A percentile compares a stretch with the other conserved stretches of the same genome.
Evolutionary conservation across 2,113 vertebrate genomes (phyloP).

Genomic region (Scophthalmus maximus): DNA sequence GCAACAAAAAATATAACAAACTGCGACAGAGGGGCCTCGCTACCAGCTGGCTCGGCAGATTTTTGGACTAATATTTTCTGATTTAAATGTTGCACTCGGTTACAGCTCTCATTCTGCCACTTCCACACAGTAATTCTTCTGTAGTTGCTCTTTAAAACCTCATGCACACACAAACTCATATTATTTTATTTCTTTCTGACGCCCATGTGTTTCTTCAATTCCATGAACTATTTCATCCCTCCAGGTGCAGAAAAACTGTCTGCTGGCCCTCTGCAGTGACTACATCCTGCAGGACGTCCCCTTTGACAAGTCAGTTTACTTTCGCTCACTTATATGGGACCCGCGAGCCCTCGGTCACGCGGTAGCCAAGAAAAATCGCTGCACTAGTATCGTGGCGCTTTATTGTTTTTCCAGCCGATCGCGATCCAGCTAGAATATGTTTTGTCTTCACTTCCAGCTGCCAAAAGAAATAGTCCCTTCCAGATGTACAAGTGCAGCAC

Average conservation of each 20-base stretch:
- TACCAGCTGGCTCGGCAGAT: background rate
- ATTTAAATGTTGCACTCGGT: background rate
- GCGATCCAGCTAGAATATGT: conserved; percentile 32
- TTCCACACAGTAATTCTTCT: conserved; percentile 9
- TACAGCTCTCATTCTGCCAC: background rate
- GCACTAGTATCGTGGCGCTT: background rate
- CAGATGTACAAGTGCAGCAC: conserved; percentile 33
- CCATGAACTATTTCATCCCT: conserved; percentile 32
- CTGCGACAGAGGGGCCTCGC: background rate
- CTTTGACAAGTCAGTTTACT: conserved; percentile 89
- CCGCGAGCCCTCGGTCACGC: background rate
- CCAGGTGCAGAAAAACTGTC: conserved; percentile 95
- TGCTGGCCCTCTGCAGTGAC: conserved; percentile 93
- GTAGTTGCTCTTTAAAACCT: background rate
- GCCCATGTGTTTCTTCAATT: background rate
- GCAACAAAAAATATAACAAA: background rate
- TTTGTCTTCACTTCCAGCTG: conserved; percentile 22
- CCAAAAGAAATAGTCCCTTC: conserved; percentile 50
- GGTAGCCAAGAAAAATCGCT: conserved; percentile 46
- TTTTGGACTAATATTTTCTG: background rate
- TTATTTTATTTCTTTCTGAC: background rate
- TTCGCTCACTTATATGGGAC: background rate
- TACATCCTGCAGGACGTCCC: conserved; percentile 93
- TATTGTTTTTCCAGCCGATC: conserved; percentile 43
- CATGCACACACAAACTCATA: background rate